These are phyloP conservation scores for Protobothrops mucrosquamatus DNA, from an alignment of 2,113 vertebrate species.

Conservation along the genomic window DNA sequence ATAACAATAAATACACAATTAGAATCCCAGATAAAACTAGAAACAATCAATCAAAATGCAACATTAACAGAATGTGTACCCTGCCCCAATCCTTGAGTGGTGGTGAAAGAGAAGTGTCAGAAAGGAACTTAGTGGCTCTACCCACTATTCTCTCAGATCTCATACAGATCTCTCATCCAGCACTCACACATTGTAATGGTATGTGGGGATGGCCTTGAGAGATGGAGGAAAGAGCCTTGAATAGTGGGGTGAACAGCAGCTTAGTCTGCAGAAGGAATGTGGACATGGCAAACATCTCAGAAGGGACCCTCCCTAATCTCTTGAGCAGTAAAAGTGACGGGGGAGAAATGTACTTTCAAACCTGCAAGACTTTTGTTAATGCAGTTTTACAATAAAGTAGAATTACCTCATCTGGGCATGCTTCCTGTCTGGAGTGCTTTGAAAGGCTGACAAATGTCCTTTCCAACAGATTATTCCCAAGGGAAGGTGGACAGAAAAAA, in stretches of 20 bases:
- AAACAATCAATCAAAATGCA: neutral
- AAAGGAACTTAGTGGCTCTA: neutral
- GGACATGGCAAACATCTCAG: neutral
- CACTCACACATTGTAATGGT: neutral
- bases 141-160: neutral
- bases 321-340: neutral
- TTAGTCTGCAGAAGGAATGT: neutral
- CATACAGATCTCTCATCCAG: neutral
- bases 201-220: neutral
- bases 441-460: neutral
- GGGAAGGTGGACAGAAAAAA: neutral
- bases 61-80: neutral
- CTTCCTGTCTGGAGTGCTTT: neutral
- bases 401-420: neutral
- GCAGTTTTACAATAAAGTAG: neutral
- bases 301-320: neutral
- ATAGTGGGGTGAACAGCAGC: neutral
- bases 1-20: neutral
- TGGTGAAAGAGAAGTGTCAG: neutral
- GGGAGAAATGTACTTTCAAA: neutral
- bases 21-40: neutral
- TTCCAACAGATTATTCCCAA: neutral
- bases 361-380: neutral
- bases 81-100: neutral
- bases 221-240: neutral